phyloP scores from a whole-genome alignment of 2,797 vertebrate species.

The Rhodeus uyekii region DNA sequence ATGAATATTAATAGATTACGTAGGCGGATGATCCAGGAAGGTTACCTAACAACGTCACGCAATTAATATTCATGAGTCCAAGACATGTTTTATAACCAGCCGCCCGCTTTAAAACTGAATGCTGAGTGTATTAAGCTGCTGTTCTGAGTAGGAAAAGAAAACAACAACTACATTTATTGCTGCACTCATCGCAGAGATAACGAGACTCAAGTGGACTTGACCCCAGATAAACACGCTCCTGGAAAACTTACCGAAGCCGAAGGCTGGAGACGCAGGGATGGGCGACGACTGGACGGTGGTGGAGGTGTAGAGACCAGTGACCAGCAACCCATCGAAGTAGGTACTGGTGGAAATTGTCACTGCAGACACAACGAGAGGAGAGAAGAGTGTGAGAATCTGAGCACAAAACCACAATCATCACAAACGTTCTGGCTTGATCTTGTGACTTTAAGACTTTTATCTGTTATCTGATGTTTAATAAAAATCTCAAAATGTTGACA shows the following conservation, averaged over 20 bases:
- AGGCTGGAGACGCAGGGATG: slow-evolving; percentile 88
- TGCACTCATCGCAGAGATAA: background rate
- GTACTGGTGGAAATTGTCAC: slow-evolving; percentile 96
- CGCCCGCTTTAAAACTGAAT: background rate
- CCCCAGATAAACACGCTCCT: background rate
- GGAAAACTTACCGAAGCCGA: slow-evolving; percentile 91
- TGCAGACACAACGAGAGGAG: slow-evolving; percentile 65
- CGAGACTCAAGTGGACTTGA: background rate
- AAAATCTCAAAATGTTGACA: no score
- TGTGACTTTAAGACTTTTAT: no score
- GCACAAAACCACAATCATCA: background rate
- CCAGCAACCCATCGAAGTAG: slow-evolving; percentile 93
- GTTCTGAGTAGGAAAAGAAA: no score
- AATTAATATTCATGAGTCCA: slow-evolving; percentile 17
- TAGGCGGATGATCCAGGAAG: slow-evolving; percentile 66
- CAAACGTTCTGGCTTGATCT: no score
- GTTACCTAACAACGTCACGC: slow-evolving; percentile 69
- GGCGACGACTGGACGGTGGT: slow-evolving; percentile 93
- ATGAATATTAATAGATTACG: slow-evolving; percentile 9
- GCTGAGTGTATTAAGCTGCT: background rate
- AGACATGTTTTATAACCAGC: background rate
- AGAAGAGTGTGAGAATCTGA: background rate
- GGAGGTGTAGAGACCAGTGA: slow-evolving; percentile 97
- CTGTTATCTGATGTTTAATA: no score
- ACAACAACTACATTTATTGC: no score